Conservation (phyloP, 53 echinoderm and acorn worm species). For the Crossaster papposus region DNA sequence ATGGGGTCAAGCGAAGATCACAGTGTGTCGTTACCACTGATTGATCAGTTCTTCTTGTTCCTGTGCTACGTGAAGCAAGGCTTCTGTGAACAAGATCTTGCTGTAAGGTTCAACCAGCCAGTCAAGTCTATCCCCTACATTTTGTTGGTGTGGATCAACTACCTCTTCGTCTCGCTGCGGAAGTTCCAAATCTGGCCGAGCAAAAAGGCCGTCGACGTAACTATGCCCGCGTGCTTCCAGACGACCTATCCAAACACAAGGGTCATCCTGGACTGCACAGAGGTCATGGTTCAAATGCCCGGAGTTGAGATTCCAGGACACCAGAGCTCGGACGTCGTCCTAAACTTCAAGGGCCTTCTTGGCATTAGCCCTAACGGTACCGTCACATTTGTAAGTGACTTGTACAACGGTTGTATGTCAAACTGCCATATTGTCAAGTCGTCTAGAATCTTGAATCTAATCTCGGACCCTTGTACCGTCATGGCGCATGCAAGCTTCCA, state of each 20-base stretch:
- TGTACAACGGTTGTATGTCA: constrained; percentile 36
- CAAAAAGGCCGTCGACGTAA: constrained; percentile 13
- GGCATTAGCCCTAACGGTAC: constrained; percentile 46
- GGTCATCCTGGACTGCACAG: constrained; percentile 33
- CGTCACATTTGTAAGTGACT: constrained; percentile 47
- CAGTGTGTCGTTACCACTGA: not conserved
- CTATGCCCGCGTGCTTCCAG: constrained; percentile 35
- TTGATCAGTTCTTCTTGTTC: constrained; percentile 51
- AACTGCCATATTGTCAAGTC: constrained; percentile 23
- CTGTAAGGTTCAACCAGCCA: constrained; percentile 33
- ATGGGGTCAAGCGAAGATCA: not conserved
- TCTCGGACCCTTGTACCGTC: not conserved
- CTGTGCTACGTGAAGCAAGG: constrained; percentile 50
- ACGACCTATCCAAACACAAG: constrained; percentile 37
- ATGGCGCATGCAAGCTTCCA: constrained; percentile 11
- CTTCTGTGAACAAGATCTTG: constrained; percentile 39
- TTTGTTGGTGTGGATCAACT: constrained; percentile 44
- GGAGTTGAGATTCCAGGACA: not conserved
- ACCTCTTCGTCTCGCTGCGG: constrained; percentile 26
- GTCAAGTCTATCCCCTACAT: constrained; percentile 12
- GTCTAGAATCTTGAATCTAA: constrained; percentile 8
- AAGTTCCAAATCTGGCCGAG: constrained; percentile 51
- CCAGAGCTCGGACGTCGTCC: not conserved
- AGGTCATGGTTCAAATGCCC: constrained; percentile 41
- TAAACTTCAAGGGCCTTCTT: constrained; percentile 44